These are phyloP conservation scores for Ia io DNA, from an alignment of 2,113 vertebrate genomes.

Conservation along the genomic window DNA sequence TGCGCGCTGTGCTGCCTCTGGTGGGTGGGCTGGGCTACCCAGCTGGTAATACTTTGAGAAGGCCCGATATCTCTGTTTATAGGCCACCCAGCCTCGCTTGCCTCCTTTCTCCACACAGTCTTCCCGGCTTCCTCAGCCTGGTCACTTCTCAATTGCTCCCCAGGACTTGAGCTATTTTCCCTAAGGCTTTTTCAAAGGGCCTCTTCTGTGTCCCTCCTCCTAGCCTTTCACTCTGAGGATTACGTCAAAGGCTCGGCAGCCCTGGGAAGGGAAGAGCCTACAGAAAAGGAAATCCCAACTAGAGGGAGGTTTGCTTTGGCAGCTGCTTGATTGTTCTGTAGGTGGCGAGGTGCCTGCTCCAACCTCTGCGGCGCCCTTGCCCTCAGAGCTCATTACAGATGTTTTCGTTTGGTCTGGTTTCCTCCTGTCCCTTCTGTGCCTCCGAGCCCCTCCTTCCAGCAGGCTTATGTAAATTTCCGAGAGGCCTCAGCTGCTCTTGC, in stretches of 20 bases:
- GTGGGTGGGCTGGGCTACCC: too few species aligned
- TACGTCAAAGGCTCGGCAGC: slow-evolving; percentile 54
- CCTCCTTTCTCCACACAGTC: background rate
- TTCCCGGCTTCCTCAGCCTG: background rate
- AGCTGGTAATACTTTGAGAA: background rate
- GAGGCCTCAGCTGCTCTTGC: background rate
- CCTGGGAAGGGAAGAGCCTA: slow-evolving; percentile 3
- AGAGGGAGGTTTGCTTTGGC: slow-evolving; percentile 52
- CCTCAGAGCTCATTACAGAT: slow-evolving; percentile 8
- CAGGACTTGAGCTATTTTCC: background rate
- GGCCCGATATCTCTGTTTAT: background rate
- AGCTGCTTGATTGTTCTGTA: background rate
- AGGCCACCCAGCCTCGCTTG: background rate
- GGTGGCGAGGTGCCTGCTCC: background rate
- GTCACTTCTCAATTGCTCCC: background rate
- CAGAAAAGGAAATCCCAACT: slow-evolving; percentile 20
- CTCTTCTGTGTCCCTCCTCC: background rate
- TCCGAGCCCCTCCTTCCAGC: background rate
- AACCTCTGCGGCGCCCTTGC: background rate
- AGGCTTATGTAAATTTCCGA: slow-evolving; percentile 55
- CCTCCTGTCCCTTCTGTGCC: background rate
- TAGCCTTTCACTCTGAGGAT: slow-evolving; percentile 18
- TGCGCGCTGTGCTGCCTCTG: background rate
- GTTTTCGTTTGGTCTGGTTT: slow-evolving; percentile 37
- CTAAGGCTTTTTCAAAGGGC: slow-evolving; percentile 24